These are phyloP conservation scores for Unio delphinus DNA, from an alignment of 2,888 invertebrate genomes.

Conservation along the genomic window DNA sequence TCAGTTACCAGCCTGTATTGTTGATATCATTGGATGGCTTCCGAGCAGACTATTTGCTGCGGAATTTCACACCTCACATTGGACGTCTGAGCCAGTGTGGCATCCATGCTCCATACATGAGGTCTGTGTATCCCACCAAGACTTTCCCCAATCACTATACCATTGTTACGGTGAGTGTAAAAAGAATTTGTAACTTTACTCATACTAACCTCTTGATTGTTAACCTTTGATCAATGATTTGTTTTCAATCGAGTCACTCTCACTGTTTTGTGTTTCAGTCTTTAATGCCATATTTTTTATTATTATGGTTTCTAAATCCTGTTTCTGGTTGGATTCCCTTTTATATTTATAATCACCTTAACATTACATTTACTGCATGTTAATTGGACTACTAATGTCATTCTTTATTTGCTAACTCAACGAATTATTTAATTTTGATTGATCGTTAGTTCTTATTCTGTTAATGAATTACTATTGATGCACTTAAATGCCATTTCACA, in stretches of 20 bases:
- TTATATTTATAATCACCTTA: no score
- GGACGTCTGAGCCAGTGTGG: constrained; percentile 55
- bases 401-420: no score
- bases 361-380: no score
- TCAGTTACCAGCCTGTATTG: constrained; percentile 51
- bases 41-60: constrained; percentile 59
- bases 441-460: no score
- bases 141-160: constrained; percentile 68
- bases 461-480: no score
- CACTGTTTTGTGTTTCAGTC: background rate
- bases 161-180: constrained; percentile 57
- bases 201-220: no score
- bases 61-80: constrained; percentile 54
- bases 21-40: constrained; percentile 65
- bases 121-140: constrained; percentile 61
- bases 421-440: no score
- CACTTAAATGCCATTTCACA: no score
- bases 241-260: background rate
- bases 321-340: no score
- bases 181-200: background rate
- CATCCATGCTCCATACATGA: constrained; percentile 54
- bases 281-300: background rate
- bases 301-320: no score
- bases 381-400: no score
- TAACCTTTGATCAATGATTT: no score